Percentiles rank a stretch among this genome's conserved stretches.
phyloP scores from a whole-genome alignment of 2,797 vertebrate genomes.

The Kryptolebias ocellatus region DNA sequence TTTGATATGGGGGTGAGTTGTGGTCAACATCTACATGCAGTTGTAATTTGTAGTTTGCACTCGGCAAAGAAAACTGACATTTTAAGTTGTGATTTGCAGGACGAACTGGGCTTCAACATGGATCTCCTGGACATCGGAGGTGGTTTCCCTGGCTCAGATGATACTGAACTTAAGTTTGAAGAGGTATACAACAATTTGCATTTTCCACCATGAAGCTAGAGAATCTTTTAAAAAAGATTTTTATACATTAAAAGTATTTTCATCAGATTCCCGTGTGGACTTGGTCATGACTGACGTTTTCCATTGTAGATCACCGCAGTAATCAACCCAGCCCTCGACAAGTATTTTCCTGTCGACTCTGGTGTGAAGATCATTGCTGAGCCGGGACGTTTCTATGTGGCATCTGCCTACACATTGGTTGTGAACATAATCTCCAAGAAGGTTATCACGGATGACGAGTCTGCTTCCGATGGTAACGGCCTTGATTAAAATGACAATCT shows the following conservation, averaged over 20 bases:
- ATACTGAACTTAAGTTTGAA: constrained; percentile 94
- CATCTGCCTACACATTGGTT: constrained; percentile 93
- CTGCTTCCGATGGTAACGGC: constrained; percentile 82
- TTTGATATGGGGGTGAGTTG: constrained; percentile 95
- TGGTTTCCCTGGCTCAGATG: constrained; percentile 95
- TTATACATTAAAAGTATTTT: not conserved
- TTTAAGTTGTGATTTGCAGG: constrained; percentile 69
- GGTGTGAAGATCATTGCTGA: constrained; percentile 91
- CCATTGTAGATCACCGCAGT: constrained; percentile 87
- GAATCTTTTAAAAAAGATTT: too few species aligned
- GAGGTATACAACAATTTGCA: constrained; percentile 82
- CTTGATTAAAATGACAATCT: not conserved
- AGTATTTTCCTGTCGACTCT: constrained; percentile 90
- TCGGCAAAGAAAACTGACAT: not conserved
- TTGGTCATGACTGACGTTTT: not conserved
- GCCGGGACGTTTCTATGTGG: constrained; percentile 95
- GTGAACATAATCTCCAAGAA: constrained; percentile 98
- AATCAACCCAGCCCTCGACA: constrained; percentile 93
- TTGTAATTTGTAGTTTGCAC: not conserved
- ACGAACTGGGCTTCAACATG: constrained; percentile 92
- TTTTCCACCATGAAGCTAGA: too few species aligned
- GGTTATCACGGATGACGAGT: constrained; percentile 89
- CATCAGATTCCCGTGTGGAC: not conserved
- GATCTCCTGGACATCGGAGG: constrained; percentile 95
- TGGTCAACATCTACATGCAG: not conserved